phyloP scores from a whole-genome alignment of 2,797 vertebrate species.

The Neoniphon sammara region DNA sequence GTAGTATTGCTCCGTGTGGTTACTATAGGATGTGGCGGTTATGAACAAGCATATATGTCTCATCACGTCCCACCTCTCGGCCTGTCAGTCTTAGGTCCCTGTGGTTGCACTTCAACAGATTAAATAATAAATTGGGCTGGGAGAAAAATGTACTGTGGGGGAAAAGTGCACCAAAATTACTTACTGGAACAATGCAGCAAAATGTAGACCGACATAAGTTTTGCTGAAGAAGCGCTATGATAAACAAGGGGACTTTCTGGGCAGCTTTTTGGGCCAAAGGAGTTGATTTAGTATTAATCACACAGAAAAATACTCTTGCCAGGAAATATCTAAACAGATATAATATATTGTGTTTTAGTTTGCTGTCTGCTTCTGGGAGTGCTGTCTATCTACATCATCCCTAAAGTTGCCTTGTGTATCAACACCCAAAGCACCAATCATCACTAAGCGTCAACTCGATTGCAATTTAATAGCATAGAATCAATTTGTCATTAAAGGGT shows the following conservation, averaged over 20 bases:
- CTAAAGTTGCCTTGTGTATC: conserved; percentile 4
- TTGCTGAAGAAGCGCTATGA: conserved; percentile 34
- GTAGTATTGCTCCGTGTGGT: background rate
- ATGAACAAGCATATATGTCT: conserved; percentile 36
- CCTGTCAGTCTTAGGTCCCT: conserved; percentile 32
- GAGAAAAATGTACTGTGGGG: conserved; percentile 28
- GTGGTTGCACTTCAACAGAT: conserved; percentile 36
- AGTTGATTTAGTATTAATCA: conserved; percentile 13
- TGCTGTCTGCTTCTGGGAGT: background rate
- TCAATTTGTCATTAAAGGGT: conserved; percentile 49
- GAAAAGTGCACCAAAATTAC: conserved; percentile 2
- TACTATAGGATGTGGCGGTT: conserved; percentile 35
- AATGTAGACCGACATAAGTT: conserved; percentile 27
- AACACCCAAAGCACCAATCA: conserved; percentile 6
- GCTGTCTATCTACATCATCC: background rate
- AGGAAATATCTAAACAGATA: conserved; percentile 6
- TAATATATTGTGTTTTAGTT: background rate
- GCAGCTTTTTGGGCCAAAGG: background rate
- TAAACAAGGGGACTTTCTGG: conserved; percentile 21
- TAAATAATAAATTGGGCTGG: conserved; percentile 33
- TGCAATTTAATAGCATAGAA: conserved; percentile 52
- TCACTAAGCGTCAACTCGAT: conserved; percentile 31
- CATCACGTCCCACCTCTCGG: conserved; percentile 32
- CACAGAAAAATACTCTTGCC: conserved; percentile 9
- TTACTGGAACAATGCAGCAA: conserved; percentile 19